Evolutionary conservation across 2,113 vertebrate species (phyloP).

Genomic region (Poeciliopsis retropinna): DNA sequence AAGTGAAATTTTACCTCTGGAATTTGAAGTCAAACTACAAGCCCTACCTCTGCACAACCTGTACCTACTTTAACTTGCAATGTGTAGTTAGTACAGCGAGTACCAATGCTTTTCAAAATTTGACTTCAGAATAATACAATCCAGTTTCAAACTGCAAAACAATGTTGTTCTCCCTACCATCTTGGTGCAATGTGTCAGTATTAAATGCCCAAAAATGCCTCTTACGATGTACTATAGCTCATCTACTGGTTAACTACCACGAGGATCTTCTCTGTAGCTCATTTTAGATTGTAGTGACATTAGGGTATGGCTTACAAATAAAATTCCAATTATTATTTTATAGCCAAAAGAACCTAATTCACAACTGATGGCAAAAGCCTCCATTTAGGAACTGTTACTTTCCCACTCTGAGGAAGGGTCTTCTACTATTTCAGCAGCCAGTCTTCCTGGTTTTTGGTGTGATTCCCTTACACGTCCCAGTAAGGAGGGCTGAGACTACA

Average conservation of each 20-base stretch:
- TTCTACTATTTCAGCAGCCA: neutral
- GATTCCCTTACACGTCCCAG: slow-evolving; percentile 20
- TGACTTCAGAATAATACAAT: neutral
- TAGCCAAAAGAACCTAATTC: neutral
- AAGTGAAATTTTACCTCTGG: neutral
- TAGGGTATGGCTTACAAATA: neutral
- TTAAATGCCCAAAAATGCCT: neutral
- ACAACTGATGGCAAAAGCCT: neutral
- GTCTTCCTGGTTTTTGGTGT: slow-evolving; percentile 9
- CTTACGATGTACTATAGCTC: neutral
- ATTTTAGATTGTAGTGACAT: neutral
- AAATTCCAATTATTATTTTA: neutral
- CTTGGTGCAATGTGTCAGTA: neutral
- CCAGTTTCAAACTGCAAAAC: neutral
- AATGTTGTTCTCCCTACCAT: neutral
- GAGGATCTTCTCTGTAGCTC: neutral
- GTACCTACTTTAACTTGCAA: neutral
- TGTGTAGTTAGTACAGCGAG: neutral
- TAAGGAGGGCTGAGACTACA: slow-evolving; percentile 15
- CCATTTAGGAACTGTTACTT: slow-evolving; percentile 16
- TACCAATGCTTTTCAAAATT: neutral
- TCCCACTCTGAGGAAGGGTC: slow-evolving; percentile 38
- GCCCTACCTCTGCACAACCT: neutral
- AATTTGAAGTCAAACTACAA: neutral
- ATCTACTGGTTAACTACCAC: neutral